phyloP scores from a whole-genome alignment of 2,113 vertebrate species.

The Butorides virescens region DNA sequence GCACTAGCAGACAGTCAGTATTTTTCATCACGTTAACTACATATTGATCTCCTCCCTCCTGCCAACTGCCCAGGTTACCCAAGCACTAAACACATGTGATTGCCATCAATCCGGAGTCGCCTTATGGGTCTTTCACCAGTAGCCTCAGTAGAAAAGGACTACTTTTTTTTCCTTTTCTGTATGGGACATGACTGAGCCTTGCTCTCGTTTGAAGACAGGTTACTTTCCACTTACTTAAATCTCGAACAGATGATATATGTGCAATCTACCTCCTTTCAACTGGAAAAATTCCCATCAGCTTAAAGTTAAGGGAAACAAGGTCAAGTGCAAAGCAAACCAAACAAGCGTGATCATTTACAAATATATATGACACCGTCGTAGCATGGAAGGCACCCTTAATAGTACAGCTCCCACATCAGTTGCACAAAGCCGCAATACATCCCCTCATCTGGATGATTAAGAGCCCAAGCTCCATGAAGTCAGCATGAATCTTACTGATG shows the following conservation, averaged over 20 bases:
- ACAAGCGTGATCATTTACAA: not conserved
- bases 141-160: not conserved
- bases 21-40: not conserved
- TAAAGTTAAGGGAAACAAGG: not conserved
- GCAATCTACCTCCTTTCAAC: not conserved
- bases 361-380: not conserved
- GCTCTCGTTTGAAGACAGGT: not conserved
- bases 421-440: not conserved
- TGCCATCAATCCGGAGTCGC: not conserved
- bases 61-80: not conserved
- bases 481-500: not conserved
- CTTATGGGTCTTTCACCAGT: not conserved
- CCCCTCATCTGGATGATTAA: not conserved
- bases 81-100: not conserved
- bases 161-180: not conserved
- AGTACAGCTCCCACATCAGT: not conserved
- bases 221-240: not conserved
- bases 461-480: not conserved
- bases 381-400: not conserved
- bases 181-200: not conserved
- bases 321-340: not conserved
- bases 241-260: not conserved
- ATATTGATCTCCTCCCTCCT: not conserved
- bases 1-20: not conserved
- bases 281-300: not conserved